phyloP scores from a whole-genome alignment of 2,888 invertebrate species.

The Pelosia muscerda region DNA sequence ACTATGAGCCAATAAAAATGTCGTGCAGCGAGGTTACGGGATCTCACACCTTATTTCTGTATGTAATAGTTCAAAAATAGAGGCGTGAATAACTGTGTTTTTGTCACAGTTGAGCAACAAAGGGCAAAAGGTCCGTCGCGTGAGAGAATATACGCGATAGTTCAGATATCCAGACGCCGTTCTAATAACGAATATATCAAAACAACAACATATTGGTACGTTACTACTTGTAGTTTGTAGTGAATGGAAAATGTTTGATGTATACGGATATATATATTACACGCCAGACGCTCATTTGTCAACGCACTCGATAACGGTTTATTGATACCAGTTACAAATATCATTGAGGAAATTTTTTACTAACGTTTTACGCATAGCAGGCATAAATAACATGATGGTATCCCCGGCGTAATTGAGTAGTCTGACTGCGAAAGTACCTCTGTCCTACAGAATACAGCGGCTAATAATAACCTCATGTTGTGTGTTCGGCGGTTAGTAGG shows the following conservation, averaged over 20 bases:
- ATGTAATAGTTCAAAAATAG: slow-evolving; percentile 33
- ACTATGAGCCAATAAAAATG: slow-evolving; percentile 33
- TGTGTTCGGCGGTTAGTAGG: too few relatives aligned
- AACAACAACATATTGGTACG: slow-evolving; percentile 58
- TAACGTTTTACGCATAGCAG: slow-evolving; percentile 23
- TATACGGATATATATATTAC: slow-evolving; percentile 43
- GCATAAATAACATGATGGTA: too few relatives aligned
- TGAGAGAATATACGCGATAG: slow-evolving; percentile 33
- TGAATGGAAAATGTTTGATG: slow-evolving; percentile 60
- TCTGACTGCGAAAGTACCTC: too few relatives aligned
- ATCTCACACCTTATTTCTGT: slow-evolving; percentile 35
- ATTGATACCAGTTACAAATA: slow-evolving; percentile 34
- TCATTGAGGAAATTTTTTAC: slow-evolving; percentile 40
- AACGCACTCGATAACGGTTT: slow-evolving; percentile 53
- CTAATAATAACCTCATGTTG: too few relatives aligned
- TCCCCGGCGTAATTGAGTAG: too few relatives aligned
- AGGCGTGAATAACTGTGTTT: slow-evolving; percentile 47
- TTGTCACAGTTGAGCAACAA: slow-evolving; percentile 53
- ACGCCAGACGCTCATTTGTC: slow-evolving; percentile 60
- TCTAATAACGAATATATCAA: slow-evolving; percentile 53
- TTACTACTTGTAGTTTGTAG: slow-evolving; percentile 54
- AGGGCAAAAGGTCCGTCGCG: slow-evolving; percentile 44
- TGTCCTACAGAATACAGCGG: too few relatives aligned
- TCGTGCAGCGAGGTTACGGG: slow-evolving; percentile 26
- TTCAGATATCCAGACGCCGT: slow-evolving; percentile 47